phyloP scores from a whole-genome alignment of 2,888 invertebrate genomes.

The Drosophila niveifrons region DNA sequence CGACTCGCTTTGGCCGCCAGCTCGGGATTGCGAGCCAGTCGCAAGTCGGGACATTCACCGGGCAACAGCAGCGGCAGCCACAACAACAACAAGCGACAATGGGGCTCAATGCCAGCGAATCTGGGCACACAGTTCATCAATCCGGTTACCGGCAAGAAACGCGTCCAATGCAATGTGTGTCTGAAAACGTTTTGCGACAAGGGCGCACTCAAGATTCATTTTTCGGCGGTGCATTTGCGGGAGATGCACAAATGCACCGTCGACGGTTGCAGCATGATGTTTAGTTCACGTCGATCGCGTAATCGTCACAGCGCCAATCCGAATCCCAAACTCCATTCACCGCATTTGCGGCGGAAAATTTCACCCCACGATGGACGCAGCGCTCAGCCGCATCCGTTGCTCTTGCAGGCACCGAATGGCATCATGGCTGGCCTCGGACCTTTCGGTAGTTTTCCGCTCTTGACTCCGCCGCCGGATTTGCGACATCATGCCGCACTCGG shows the following conservation, averaged over 20 bases:
- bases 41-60: slow-evolving; percentile 84
- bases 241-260: slow-evolving; percentile 99
- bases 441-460: slow-evolving; percentile 91
- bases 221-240: slow-evolving; percentile 98
- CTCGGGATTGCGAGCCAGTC: slow-evolving; percentile 67
- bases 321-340: slow-evolving; percentile 98
- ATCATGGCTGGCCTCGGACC: slow-evolving; percentile 88
- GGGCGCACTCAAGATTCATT: slow-evolving; percentile 99
- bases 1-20: slow-evolving; percentile 49
- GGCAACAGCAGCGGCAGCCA: slow-evolving; percentile 83
- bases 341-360: slow-evolving; percentile 96
- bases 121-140: slow-evolving; percentile 96
- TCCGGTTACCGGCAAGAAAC: slow-evolving; percentile 96
- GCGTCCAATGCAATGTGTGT: slow-evolving; percentile 99
- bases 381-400: slow-evolving; percentile 93
- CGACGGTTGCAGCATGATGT: slow-evolving; percentile 99
- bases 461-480: slow-evolving; percentile 88
- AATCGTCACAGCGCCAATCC: slow-evolving; percentile 99
- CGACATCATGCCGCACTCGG: slow-evolving; percentile 82
- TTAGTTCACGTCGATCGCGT: slow-evolving; percentile 97
- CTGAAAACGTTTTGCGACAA: slow-evolving; percentile 99
- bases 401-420: slow-evolving; percentile 89
- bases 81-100: slow-evolving; percentile 89
- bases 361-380: slow-evolving; percentile 97
- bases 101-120: slow-evolving; percentile 92